phyloP scores from a whole-genome alignment of 2,888 invertebrate genomes.

The Anodontia alba region DNA sequence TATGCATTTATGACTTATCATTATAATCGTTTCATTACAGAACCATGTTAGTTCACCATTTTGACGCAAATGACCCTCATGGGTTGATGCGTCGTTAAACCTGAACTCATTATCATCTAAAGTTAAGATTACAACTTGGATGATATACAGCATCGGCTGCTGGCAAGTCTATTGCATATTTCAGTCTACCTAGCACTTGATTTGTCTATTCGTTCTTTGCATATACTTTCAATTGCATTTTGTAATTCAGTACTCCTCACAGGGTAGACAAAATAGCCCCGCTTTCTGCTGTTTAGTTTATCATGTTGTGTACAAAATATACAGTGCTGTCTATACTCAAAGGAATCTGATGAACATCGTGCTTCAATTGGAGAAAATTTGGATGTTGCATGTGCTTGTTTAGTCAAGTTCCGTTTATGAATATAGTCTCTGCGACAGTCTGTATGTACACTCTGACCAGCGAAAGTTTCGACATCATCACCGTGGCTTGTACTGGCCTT shows the following conservation, averaged over 20 bases:
- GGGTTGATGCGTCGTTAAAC: too few species aligned
- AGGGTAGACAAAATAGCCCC: neutral
- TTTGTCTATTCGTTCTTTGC: constrained; percentile 24
- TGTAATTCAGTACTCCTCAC: neutral
- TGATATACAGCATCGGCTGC: constrained; percentile 28
- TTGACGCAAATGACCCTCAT: too few species aligned
- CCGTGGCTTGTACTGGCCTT: constrained; percentile 4
- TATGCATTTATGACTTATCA: too few species aligned
- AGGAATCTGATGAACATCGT: neutral
- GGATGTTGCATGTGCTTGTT: neutral
- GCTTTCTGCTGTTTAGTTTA: neutral
- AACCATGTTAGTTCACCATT: too few species aligned
- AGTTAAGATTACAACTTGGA: constrained; percentile 22
- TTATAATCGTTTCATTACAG: too few species aligned
- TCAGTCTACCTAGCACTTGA: constrained; percentile 25
- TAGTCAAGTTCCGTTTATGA: constrained; percentile 3
- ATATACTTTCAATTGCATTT: constrained; percentile 5
- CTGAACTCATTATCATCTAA: too few species aligned
- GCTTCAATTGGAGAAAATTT: neutral
- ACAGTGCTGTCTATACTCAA: neutral
- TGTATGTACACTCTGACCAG: constrained; percentile 15
- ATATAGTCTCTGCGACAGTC: constrained; percentile 27
- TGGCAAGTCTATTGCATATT: constrained; percentile 12
- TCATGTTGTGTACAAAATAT: neutral
- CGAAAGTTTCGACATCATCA: neutral